These are phyloP conservation scores for Emydura subglobosa DNA, from an alignment of 2,113 vertebrate species.

Conservation along the genomic window DNA sequence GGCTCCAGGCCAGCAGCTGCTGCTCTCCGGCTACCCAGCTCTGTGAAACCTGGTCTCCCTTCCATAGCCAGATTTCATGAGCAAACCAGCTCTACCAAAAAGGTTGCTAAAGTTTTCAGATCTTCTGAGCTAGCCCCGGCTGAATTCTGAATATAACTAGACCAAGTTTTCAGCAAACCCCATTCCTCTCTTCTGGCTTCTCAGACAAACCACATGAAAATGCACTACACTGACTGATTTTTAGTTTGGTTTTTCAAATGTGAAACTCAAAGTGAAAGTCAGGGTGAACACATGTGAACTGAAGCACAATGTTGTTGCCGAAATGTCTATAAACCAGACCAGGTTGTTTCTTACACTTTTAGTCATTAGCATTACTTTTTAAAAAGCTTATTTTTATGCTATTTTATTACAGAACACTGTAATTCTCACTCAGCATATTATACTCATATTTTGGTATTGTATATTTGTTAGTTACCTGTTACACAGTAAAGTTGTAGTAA, in stretches of 20 bases:
- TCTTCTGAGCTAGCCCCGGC: background rate
- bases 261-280: background rate
- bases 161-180: background rate
- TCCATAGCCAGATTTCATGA: too few relatives aligned
- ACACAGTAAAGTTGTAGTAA: background rate
- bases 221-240: background rate
- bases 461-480: background rate
- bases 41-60: too few relatives aligned
- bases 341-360: background rate
- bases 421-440: background rate
- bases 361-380: background rate
- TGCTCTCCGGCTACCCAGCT: too few relatives aligned
- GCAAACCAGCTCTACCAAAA: background rate
- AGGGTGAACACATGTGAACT: background rate
- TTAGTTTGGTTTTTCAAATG: background rate
- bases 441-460: background rate
- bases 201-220: background rate
- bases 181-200: background rate
- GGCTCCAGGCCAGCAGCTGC: too few relatives aligned
- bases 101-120: background rate
- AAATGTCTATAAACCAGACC: background rate
- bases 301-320: background rate
- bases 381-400: background rate
- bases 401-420: background rate
- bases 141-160: background rate